Evolutionary conservation across 2,797 vertebrate species (phyloP).

Genomic region (Oreochromis mossambicus): DNA sequence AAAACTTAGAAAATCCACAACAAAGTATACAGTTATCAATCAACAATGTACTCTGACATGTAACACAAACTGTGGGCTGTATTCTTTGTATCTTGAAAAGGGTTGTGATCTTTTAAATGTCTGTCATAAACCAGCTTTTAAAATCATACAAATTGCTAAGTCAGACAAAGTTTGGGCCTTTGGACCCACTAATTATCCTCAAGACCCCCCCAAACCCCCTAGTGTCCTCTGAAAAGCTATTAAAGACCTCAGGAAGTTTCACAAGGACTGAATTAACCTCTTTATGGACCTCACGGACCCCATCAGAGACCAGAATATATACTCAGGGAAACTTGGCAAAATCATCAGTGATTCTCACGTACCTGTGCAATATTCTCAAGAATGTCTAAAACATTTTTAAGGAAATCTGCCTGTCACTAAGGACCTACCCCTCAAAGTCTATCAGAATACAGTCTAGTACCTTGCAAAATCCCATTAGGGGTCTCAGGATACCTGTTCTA

Average conservation of each 20-base stretch:
- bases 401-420: background rate
- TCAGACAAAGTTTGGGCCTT: background rate
- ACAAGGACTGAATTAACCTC: background rate
- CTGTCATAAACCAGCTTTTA: background rate
- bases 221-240: background rate
- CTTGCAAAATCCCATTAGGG: background rate
- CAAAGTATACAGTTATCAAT: background rate
- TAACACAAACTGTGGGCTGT: background rate
- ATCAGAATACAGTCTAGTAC: background rate
- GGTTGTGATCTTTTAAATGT: background rate
- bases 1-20: background rate
- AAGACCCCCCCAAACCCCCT: background rate
- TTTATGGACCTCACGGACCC: background rate
- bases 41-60: background rate
- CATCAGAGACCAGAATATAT: background rate
- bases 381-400: background rate
- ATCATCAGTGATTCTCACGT: background rate
- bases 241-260: background rate
- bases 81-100: background rate
- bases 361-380: background rate
- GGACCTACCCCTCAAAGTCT: background rate
- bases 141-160: background rate
- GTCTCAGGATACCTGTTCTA: background rate
- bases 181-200: background rate
- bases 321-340: background rate